phyloP scores from a whole-genome alignment of 2,888 invertebrate genomes.

The Chymomyza fuscimana region DNA sequence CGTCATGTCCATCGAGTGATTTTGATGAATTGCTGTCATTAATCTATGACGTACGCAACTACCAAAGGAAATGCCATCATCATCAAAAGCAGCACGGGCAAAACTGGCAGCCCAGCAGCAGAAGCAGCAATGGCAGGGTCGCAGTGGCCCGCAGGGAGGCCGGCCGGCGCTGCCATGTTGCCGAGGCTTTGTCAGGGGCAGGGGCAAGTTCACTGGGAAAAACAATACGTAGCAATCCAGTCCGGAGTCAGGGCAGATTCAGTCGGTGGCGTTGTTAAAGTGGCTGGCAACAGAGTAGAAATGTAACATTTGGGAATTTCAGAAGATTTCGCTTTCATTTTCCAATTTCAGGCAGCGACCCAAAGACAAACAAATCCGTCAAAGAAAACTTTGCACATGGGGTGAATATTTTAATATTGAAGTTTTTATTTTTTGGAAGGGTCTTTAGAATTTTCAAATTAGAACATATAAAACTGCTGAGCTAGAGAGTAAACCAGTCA shows the following conservation, averaged over 20 bases:
- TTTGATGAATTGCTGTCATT: slow-evolving; percentile 80
- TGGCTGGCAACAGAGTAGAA: slow-evolving; percentile 34
- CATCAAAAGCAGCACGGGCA: slow-evolving; percentile 71
- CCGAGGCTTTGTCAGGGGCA: slow-evolving; percentile 21
- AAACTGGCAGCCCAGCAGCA: slow-evolving; percentile 27
- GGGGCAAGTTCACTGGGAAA: slow-evolving; percentile 33
- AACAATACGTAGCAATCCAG: slow-evolving; percentile 47
- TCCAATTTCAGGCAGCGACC: slow-evolving; percentile 41
- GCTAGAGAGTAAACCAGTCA: neutral
- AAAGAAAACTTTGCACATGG: slow-evolving; percentile 1
- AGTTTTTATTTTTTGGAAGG: neutral
- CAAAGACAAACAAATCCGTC: slow-evolving; percentile 6
- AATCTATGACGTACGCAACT: slow-evolving; percentile 81
- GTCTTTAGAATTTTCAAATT: neutral
- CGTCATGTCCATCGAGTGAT: slow-evolving; percentile 80
- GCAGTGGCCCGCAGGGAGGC: slow-evolving; percentile 48
- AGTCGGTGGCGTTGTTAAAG: slow-evolving; percentile 18
- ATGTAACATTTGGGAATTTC: slow-evolving; percentile 66
- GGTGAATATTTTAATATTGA: neutral
- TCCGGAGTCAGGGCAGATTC: slow-evolving; percentile 26
- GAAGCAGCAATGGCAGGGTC: slow-evolving; percentile 24
- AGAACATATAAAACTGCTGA: neutral
- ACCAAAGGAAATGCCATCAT: slow-evolving; percentile 77
- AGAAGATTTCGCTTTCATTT: slow-evolving; percentile 62
- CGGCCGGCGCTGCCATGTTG: slow-evolving; percentile 15